Base-by-base conservation (phyloP, 2,113 vertebrate genomes). In the Laticauda laticaudata region DNA sequence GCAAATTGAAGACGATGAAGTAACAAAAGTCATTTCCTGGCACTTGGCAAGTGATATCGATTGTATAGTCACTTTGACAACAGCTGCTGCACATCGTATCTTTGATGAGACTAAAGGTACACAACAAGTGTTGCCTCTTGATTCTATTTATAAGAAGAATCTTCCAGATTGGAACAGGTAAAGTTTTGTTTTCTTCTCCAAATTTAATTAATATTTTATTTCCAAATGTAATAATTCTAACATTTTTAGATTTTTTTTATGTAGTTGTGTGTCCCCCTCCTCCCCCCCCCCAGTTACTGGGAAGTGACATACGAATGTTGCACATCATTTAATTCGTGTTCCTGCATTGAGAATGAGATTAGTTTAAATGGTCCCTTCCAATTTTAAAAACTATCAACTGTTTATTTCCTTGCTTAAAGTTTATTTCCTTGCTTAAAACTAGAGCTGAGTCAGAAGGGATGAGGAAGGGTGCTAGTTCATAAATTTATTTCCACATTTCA, bases 1-100 rank as follows among this genome's bases (percentile, higher is more conserved):
- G 0, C 95, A 97, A 43, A 97, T 99, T 6, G 96, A 98, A 95
- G 98, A 99, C 59, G 97, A 98, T 0, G 97, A 97, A 89, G 98
- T 97, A 0, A 99, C 99, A 2, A 96, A 97, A 94, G 98, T 99
- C 5, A 98, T 99, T 95, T 99, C 99, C 59, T 99, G 99, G 99
- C 98, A 99, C 81, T 95, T 99, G 93, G 97, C 97, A 2, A 98
- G 98, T 4, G 98, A 99, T 96, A 99, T 99, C 98, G 98, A 99
- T 94, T 99, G 99, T 91, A 98, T 99, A 21, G 97, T 99, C 64
- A 99, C 99, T 26, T 94, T 95, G 87, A 99, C 98, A 2, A 98
- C 98, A 0, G 96, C 94, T 61, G 98, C 98, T 0, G 99, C 99
- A 0, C 96, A 94, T 53, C 97, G 91, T 2, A 98, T 99, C 94